Conservation (phyloP, 1,140 invertebrate genomes). For the Orchestia grillus region DNA sequence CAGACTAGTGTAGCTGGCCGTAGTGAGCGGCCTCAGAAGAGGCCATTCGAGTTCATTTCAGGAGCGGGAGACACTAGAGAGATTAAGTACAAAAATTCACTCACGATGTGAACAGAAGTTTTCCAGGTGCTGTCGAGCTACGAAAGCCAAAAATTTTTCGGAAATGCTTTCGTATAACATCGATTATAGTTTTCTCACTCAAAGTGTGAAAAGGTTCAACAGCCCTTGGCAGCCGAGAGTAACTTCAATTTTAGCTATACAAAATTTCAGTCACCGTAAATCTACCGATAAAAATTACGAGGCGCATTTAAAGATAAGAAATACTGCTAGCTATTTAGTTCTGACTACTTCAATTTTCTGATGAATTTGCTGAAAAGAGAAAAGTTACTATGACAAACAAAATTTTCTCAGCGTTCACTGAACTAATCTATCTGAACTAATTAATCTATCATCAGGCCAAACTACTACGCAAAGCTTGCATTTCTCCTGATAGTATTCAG, state of each 20-base stretch:
- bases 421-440: background rate
- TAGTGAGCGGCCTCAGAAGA: background rate
- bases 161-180: background rate
- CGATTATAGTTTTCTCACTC: background rate
- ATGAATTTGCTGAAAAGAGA: background rate
- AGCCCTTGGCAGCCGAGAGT: background rate
- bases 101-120: too few relatives aligned
- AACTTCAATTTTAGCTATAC: background rate
- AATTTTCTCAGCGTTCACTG: background rate
- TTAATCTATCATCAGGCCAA: background rate
- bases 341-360: background rate
- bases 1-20: background rate
- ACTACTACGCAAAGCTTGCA: background rate
- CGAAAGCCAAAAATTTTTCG: background rate
- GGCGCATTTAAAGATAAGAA: background rate
- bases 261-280: background rate
- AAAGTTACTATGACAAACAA: background rate
- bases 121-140: too few relatives aligned
- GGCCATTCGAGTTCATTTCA: background rate
- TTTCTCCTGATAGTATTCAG: background rate
- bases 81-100: too few relatives aligned
- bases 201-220: background rate
- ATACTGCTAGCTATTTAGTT: background rate
- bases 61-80: background rate
- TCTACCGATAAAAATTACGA: background rate